Percentiles rank a stretch among this genome's conserved stretches.
Conservation (phyloP, 2,113 vertebrate species). For the Podarcis cretensis region DNA sequence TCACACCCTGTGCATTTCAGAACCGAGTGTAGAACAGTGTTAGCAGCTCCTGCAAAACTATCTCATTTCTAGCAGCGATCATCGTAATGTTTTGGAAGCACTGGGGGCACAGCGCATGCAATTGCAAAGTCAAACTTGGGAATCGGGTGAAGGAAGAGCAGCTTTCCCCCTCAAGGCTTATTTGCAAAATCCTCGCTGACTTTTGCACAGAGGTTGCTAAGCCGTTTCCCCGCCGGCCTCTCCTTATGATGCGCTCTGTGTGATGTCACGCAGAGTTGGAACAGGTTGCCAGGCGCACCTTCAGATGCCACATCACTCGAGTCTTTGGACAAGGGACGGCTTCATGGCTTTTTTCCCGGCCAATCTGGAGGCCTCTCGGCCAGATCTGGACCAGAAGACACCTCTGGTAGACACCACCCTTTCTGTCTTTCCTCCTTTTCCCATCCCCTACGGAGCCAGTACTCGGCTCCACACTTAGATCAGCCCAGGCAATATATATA, state of each 20-base stretch:
- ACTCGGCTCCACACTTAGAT: neutral
- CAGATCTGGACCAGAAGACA: neutral
- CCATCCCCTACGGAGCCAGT: too few relatives aligned
- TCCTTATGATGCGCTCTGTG: slow-evolving; percentile 4
- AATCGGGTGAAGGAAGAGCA: too few relatives aligned
- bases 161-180: too few relatives aligned
- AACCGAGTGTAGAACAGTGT: too few relatives aligned
- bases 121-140: too few relatives aligned
- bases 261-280: slow-evolving; percentile 25
- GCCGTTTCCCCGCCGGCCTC: neutral
- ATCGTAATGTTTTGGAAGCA: too few relatives aligned
- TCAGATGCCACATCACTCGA: neutral
- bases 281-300: slow-evolving; percentile 14
- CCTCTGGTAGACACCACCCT: neutral
- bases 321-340: neutral
- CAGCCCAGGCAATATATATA: too few relatives aligned
- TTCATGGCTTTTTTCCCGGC: neutral
- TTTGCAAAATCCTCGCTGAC: too few relatives aligned
- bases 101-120: too few relatives aligned
- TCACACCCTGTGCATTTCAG: too few relatives aligned
- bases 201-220: neutral
- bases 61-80: too few relatives aligned
- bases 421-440: neutral
- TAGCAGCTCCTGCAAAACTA: too few relatives aligned
- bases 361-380: neutral